A percentile compares a stretch with the other conserved stretches of the same genome.
These are phyloP conservation scores for Eilema sororculum DNA, from an alignment of 2,888 invertebrate species.

Conservation along the genomic window DNA sequence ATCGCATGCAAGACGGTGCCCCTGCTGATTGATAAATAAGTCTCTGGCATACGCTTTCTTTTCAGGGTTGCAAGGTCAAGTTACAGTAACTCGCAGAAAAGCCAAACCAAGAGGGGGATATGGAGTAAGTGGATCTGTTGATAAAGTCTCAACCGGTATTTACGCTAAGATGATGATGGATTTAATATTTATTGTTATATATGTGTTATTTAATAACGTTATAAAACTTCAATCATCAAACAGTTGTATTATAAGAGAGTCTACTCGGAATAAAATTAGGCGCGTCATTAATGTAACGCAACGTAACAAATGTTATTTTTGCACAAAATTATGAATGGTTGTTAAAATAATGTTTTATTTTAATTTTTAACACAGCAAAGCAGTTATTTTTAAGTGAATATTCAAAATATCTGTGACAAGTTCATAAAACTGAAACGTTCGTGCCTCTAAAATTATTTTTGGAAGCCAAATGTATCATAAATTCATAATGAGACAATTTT, in stretches of 20 bases:
- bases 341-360: slow-evolving; percentile 21
- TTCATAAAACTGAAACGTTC: slow-evolving; percentile 23
- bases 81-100: too few relatives aligned
- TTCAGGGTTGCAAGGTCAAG: too few relatives aligned
- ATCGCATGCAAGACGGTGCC: slow-evolving; percentile 5
- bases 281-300: slow-evolving; percentile 23
- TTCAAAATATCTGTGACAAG: slow-evolving; percentile 22
- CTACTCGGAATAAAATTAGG: slow-evolving; percentile 22
- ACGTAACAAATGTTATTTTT: slow-evolving; percentile 18
- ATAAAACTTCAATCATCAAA: slow-evolving; percentile 7
- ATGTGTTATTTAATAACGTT: slow-evolving; percentile 10
- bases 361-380: slow-evolving; percentile 11
- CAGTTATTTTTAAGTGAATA: slow-evolving; percentile 10
- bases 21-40: too few relatives aligned
- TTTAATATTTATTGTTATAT: neutral
- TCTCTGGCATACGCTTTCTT: too few relatives aligned
- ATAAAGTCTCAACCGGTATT: too few relatives aligned
- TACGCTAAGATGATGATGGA: too few relatives aligned
- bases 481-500: slow-evolving; percentile 7
- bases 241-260: slow-evolving; percentile 25
- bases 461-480: slow-evolving; percentile 19
- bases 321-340: slow-evolving; percentile 17
- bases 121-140: too few relatives aligned
- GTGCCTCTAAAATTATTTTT: slow-evolving; percentile 20
- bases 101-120: too few relatives aligned